Evolutionary conservation across 2,888 invertebrate genomes (phyloP).

Genomic region (Meta bourneti): DNA sequence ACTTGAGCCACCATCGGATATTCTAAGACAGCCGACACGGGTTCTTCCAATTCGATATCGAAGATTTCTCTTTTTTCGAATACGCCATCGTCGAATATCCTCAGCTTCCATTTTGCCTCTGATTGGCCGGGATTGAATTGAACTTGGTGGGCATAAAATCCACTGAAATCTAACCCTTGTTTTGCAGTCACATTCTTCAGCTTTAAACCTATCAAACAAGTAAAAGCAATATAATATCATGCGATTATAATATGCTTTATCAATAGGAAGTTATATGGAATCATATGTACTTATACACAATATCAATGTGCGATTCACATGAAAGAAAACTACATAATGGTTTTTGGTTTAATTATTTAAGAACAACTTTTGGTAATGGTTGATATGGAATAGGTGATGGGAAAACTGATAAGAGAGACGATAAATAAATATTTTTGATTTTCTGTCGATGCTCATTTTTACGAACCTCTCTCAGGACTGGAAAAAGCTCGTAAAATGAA

Average conservation of each 20-base stretch:
- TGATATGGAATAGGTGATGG: no score
- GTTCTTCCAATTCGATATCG: slow-evolving; percentile 79
- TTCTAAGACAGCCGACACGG: slow-evolving; percentile 80
- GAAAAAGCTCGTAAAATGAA: no score
- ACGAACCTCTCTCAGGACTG: no score
- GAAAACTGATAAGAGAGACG: no score
- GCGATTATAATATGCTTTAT: background rate
- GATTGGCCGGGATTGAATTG: slow-evolving; percentile 81
- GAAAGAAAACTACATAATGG: background rate
- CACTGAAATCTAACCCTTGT: slow-evolving; percentile 79
- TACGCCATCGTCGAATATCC: slow-evolving; percentile 79
- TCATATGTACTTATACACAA: background rate
- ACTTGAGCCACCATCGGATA: slow-evolving; percentile 79
- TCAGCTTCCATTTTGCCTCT: slow-evolving; percentile 80
- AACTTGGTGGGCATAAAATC: slow-evolving; percentile 80
- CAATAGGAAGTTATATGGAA: no score
- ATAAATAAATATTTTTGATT: no score
- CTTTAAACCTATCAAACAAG: slow-evolving; percentile 79
- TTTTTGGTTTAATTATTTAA: no score
- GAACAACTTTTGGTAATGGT: no score
- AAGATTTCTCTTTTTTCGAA: slow-evolving; percentile 80
- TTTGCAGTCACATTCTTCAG: slow-evolving; percentile 80
- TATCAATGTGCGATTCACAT: background rate
- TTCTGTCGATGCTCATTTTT: no score
- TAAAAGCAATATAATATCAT: background rate